Conservation (phyloP, 1,140 invertebrate species). For the Meloidogyne floridensis region DNA sequence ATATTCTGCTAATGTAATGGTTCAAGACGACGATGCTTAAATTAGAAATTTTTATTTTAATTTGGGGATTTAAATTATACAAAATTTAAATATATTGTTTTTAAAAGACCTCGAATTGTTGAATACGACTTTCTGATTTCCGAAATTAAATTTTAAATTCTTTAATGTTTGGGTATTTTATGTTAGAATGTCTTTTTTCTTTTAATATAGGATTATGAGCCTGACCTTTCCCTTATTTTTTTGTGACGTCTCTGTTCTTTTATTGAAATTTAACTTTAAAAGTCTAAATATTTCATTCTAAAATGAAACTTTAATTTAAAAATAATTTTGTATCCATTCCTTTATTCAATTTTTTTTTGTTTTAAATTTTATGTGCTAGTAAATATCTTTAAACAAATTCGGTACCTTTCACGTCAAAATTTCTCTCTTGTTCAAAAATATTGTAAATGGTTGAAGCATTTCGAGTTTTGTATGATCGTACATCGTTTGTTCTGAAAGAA, state of each 20-base stretch:
- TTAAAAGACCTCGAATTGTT: not conserved
- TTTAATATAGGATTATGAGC: too few relatives aligned
- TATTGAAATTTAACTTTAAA: not conserved
- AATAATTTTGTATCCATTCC: not conserved
- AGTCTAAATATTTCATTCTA: not conserved
- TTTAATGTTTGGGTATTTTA: too few relatives aligned
- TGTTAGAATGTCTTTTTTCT: too few relatives aligned
- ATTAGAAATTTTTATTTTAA: not conserved
- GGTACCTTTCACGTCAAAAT: too few relatives aligned
- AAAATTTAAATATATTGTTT: too few relatives aligned
- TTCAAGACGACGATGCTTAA: slow-evolving; percentile 25
- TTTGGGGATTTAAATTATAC: too few relatives aligned
- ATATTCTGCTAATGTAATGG: slow-evolving; percentile 12
- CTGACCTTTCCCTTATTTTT: not conserved
- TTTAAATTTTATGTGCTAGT: not conserved
- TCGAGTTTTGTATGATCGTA: too few relatives aligned
- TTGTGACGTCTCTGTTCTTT: not conserved
- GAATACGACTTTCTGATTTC: not conserved
- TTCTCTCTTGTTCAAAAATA: too few relatives aligned
- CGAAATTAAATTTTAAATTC: too few relatives aligned
- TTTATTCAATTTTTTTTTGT: not conserved
- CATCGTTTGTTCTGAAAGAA: too few relatives aligned
- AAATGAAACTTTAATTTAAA: not conserved
- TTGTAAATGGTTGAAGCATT: too few relatives aligned
- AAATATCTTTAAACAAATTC: not conserved